Evolutionary conservation across 2,888 invertebrate species (phyloP).

Genomic region (Panzeria rudis): DNA sequence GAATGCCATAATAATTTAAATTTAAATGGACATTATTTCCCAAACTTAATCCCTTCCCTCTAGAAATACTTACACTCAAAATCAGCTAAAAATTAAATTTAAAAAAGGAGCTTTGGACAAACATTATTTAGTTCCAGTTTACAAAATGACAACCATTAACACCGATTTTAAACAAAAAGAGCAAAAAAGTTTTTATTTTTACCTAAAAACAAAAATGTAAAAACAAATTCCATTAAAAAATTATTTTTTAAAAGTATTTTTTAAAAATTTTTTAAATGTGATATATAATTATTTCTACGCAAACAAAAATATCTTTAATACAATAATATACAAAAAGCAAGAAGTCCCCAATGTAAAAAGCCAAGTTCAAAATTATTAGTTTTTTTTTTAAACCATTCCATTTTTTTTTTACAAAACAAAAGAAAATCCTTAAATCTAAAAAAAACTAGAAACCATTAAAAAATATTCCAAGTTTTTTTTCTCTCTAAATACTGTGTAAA

Average conservation of each 20-base stretch:
- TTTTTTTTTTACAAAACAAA: constrained; percentile 42
- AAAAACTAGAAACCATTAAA: not conserved
- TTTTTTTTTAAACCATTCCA: constrained; percentile 45
- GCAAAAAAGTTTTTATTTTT: constrained; percentile 11
- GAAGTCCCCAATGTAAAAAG: constrained; percentile 43
- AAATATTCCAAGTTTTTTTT: constrained; percentile 46
- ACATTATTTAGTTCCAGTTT: constrained; percentile 25
- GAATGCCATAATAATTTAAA: not conserved
- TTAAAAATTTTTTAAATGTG: constrained; percentile 63
- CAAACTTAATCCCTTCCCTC: too few species aligned
- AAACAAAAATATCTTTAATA: constrained; percentile 22
- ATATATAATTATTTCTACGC: constrained; percentile 64
- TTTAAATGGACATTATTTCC: not conserved
- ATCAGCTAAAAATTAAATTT: not conserved
- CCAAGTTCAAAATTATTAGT: constrained; percentile 55
- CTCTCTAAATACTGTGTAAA: not conserved
- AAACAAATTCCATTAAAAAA: constrained; percentile 51
- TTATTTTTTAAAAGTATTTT: constrained; percentile 49
- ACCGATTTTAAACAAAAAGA: constrained; percentile 55
- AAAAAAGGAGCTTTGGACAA: constrained; percentile 5
- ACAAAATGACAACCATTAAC: constrained; percentile 54
- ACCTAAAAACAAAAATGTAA: constrained; percentile 27
- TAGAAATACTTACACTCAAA: not conserved
- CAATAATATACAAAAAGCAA: not conserved
- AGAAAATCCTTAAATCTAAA: not conserved